Evolutionary conservation across 1,140 invertebrate species (phyloP), one percentile per base, ranked within the genome.

Genomic region (Steinernema khuongi): DNA sequence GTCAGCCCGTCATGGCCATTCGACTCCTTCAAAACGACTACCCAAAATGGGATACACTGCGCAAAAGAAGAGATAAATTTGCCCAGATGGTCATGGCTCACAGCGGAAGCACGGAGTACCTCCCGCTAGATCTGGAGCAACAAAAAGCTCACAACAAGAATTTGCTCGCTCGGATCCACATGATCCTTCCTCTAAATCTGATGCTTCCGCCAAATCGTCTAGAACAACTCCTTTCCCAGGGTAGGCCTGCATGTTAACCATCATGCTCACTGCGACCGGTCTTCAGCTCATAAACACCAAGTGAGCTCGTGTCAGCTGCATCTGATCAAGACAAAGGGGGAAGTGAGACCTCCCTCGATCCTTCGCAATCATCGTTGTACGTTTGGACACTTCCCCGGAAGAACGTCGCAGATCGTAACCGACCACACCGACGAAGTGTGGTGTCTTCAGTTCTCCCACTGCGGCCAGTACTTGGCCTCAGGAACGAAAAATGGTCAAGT

Each of bases 1-100:
- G 36, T 60, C 50, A 60, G 50, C 50, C 50, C 11, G 50, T 60
- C 11, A 60, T 60, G 50, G 50, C 50, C 4, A 22, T 60, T 60
- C 50, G 50, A 11, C 50, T 60, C 11, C 50, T 60, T 4, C 50
- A 41, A 41, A n/a, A 41, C 7, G 36, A 41, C 36, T 41, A 60
- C 50, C 50, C 50, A 11, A 22, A 26, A 26, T 60, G 50, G 50
- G 50, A 60, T 11, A 60, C 11, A 22, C 19, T 60, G 50, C 11
- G 22, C 14, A 22, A 7, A 14, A 14, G 50, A n/a, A 14, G 50
- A 14, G 7, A 60, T 2, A n/a, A 17, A 14, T 60, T n/a, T 22
- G 11, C 7, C 4, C 7, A 60, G 50, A 7, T 60, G 50, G 19
- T 60, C 19, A 60, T 60, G 11, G 4, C 19, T 7, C 22, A 60